Base-by-base conservation (phyloP, 2,888 invertebrate genomes). In the Mimas tiliae region DNA sequence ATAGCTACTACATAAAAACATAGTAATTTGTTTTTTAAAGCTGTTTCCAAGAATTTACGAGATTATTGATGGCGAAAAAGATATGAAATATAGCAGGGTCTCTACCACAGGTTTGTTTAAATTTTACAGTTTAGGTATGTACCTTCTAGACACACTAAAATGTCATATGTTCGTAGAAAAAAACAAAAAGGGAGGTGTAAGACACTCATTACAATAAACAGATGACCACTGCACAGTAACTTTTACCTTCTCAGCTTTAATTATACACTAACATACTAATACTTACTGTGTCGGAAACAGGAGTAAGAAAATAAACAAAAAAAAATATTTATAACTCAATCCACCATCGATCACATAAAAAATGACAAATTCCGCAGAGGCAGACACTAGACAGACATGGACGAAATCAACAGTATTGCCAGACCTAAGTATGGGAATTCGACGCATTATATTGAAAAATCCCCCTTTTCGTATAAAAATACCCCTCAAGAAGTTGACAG, bases 281-380 rank as follows among this genome's bases (percentile, higher is more conserved):
- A 65, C 66, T 66, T 53, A 66, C 66, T 52, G 47, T 63, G 52
- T 53, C 27, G 63, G 63, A 71, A 76, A 71, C 67, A 74, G 70
- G 68, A 69, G 67, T 68, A 63, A 67, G 66, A 77, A 72, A 76
- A 70, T 74, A 78, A 76, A 75, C 69, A 71, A 77, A 74, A 63
- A 73, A 72, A 68, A 70, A 69, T 69, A 71, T 71, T 67, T 55
- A 62, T 70, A 27, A 79, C 78, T 77, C 80, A 84, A 81, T 79
- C 78, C 77, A 84, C 79, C 83, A 85, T 86, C 74, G 76, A 84
- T 78, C 77, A 71, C 47, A 68, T 67, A 73, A 27, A 27, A 27
- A 27, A 27, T 27, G 4, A 3, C 27, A 27, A 27, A 27, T 27
- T 27, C 4, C 27, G 27, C 27, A 27, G n/a, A n/a, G n/a, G n/a